These are phyloP conservation scores for Narcine bancroftii DNA, from an alignment of 2,113 vertebrate species.

Conservation along the genomic window DNA sequence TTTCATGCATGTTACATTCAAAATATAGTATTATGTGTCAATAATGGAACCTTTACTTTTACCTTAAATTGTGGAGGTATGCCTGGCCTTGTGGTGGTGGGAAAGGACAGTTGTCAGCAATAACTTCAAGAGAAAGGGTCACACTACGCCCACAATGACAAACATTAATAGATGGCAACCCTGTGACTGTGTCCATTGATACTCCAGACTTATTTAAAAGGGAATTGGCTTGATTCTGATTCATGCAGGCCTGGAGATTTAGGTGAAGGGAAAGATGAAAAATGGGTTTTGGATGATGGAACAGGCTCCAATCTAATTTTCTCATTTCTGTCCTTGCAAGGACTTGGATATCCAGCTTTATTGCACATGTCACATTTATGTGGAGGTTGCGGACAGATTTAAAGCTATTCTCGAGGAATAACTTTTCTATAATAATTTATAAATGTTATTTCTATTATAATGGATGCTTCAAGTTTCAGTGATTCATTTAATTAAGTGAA, in stretches of 20 bases:
- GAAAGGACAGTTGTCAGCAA: background rate
- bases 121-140: background rate
- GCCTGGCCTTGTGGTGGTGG: background rate
- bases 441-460: background rate
- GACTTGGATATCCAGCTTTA: background rate
- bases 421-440: background rate
- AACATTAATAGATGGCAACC: background rate
- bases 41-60: too few species aligned
- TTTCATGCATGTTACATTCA: too few species aligned
- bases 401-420: background rate
- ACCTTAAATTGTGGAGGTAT: background rate
- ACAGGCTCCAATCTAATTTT: conserved; percentile 12
- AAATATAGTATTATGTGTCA: too few species aligned
- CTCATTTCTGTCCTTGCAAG: background rate
- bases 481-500: background rate
- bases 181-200: background rate
- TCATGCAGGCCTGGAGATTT: background rate
- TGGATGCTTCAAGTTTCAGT: background rate
- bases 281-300: background rate
- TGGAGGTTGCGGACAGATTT: background rate
- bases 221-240: background rate
- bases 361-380: background rate
- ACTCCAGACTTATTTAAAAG: background rate
- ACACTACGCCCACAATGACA: background rate
- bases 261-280: background rate